Percentiles rank a stretch among this genome's conserved stretches.
phyloP scores from a whole-genome alignment of 2,113 vertebrate species.

The Empidonax traillii region DNA sequence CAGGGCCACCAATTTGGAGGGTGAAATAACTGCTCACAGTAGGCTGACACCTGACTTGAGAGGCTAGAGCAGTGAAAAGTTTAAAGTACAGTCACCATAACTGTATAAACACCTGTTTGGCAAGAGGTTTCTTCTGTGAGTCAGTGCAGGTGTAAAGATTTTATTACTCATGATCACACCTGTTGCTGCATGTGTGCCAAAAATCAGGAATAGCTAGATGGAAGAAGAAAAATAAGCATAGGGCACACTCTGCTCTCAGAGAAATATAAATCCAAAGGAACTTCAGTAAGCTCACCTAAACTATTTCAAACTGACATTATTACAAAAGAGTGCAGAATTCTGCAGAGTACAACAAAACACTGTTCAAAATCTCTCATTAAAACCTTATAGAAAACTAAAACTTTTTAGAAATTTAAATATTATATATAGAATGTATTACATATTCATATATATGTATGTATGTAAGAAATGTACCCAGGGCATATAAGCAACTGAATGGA shows the following conservation, averaged over 20 bases:
- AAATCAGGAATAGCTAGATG: conserved; percentile 4
- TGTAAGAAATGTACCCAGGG: background rate
- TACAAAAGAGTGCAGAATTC: background rate
- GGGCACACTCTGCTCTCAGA: background rate
- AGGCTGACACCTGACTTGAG: conserved; percentile 18
- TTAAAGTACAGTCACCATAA: conserved; percentile 26
- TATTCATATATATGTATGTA: background rate
- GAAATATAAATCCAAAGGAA: background rate
- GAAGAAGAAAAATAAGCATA: conserved; percentile 10
- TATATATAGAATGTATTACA: background rate
- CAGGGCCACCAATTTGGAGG: conserved; percentile 13
- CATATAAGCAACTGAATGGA: background rate
- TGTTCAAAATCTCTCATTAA: background rate
- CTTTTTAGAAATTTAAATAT: background rate
- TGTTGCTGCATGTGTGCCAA: conserved; percentile 33
- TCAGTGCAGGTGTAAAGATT: conserved; percentile 62
- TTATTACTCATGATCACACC: conserved; percentile 55
- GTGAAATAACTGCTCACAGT: background rate
- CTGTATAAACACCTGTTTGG: conserved; percentile 61
- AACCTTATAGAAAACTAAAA: background rate
- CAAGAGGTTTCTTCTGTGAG: conserved; percentile 30
- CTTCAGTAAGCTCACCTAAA: background rate
- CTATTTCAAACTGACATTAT: background rate
- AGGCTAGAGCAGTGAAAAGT: background rate
- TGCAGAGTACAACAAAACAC: background rate